Evolutionary conservation across 2,797 vertebrate species (phyloP).

Genomic region (Sebastes trivittatus): DNA sequence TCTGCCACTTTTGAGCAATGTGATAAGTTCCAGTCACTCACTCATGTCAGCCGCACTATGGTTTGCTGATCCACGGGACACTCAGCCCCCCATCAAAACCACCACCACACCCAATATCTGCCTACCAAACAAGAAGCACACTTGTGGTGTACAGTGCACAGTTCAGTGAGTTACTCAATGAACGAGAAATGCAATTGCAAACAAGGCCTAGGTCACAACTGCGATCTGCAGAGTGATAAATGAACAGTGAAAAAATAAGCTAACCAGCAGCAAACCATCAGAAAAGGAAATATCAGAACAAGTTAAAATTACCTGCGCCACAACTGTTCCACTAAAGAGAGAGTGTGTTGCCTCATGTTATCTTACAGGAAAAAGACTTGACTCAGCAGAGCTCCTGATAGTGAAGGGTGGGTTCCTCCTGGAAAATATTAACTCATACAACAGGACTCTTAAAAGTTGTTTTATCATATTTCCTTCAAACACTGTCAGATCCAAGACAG

Average conservation of each 20-base stretch:
- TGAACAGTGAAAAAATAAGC: background rate
- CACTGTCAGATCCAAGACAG: background rate
- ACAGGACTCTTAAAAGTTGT: background rate
- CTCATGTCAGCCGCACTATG: slow-evolving; percentile 23
- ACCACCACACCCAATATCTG: slow-evolving; percentile 50
- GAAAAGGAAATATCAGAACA: background rate
- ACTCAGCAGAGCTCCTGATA: slow-evolving; percentile 20
- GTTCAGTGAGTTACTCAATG: slow-evolving; percentile 32
- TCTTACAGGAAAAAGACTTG: background rate
- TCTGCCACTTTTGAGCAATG: slow-evolving; percentile 2
- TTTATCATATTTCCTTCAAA: background rate
- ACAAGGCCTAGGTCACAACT: background rate
- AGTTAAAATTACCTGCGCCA: background rate
- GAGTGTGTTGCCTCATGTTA: slow-evolving; percentile 10
- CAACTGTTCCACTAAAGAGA: background rate
- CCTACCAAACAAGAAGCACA: slow-evolving; percentile 26
- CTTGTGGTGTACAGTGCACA: background rate
- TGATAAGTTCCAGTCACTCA: background rate
- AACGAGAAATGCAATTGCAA: slow-evolving; percentile 16
- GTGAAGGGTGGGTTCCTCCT: background rate
- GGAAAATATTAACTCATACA: slow-evolving; percentile 23
- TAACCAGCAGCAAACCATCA: background rate
- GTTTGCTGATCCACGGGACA: slow-evolving; percentile 21
- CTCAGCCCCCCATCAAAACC: slow-evolving; percentile 18
- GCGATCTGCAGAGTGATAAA: background rate